A percentile compares a stretch with the other conserved stretches of the same genome.
Evolutionary conservation across 2,888 invertebrate genomes (phyloP).

Genomic region (Apamea sordens): DNA sequence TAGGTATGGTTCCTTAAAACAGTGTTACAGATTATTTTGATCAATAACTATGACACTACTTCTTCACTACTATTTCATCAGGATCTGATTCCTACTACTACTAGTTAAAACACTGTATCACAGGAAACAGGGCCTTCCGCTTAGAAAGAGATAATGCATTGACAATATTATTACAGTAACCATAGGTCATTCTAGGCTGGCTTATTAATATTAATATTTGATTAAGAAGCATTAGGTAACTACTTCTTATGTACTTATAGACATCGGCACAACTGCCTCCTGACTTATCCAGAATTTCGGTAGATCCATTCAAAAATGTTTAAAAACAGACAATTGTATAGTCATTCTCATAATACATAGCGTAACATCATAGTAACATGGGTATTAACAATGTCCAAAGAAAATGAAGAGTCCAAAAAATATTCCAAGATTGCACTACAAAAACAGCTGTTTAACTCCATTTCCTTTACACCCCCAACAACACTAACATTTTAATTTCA

Average conservation of each 20-base stretch:
- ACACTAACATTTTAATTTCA: constrained; percentile 16
- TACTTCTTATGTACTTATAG: too few relatives aligned
- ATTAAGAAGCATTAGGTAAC: neutral
- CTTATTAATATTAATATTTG: neutral
- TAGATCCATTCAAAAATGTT: neutral
- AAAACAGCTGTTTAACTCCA: neutral
- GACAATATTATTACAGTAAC: neutral
- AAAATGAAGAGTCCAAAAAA: neutral
- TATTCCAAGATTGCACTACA: neutral
- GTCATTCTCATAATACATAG: neutral
- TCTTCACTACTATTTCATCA: too few relatives aligned
- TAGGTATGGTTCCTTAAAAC: too few relatives aligned
- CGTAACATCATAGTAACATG: neutral
- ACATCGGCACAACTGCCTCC: neutral
- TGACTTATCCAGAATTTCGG: neutral
- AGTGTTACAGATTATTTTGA: too few relatives aligned
- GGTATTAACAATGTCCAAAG: neutral
- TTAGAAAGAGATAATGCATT: too few relatives aligned
- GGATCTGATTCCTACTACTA: too few relatives aligned
- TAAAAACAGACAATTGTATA: too few relatives aligned
- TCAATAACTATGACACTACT: too few relatives aligned
- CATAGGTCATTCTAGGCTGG: too few relatives aligned
- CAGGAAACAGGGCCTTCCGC: too few relatives aligned
- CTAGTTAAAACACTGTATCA: too few relatives aligned
- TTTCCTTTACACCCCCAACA: neutral